These are phyloP conservation scores for Cancer borealis DNA, from an alignment of 2,888 invertebrate species.

Conservation along the genomic window DNA sequence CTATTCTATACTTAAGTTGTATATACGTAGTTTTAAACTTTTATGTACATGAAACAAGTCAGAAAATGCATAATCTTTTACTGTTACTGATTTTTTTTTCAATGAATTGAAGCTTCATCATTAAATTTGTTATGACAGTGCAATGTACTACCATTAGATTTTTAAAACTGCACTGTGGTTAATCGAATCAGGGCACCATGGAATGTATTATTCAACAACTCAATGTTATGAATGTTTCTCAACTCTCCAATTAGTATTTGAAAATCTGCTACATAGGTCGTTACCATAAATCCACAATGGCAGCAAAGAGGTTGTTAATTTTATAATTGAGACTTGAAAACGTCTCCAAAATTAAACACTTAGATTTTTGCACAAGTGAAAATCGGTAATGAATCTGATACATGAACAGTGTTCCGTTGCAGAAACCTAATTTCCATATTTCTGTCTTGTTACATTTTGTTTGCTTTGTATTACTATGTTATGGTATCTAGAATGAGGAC, in stretches of 20 bases:
- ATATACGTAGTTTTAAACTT: conserved; percentile 47
- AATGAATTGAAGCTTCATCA: not conserved
- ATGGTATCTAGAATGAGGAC: conserved; percentile 44
- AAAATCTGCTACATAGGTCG: not conserved
- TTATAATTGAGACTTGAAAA: not conserved
- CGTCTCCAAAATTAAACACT: not conserved
- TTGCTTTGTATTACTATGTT: not conserved
- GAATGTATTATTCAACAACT: not conserved
- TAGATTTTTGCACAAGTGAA: not conserved
- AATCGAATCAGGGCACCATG: not conserved
- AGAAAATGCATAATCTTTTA: not conserved
- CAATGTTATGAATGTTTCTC: not conserved
- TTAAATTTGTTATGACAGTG: not conserved
- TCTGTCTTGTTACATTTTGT: conserved; percentile 8
- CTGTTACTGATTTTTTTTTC: not conserved
- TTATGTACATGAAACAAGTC: conserved; percentile 32
- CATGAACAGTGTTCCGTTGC: not conserved
- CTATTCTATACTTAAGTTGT: conserved; percentile 36
- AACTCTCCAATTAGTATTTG: not conserved
- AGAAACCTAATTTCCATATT: not conserved
- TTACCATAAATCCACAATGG: not conserved
- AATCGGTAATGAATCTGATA: not conserved
- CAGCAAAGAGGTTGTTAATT: not conserved
- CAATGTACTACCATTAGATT: not conserved
- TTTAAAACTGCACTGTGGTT: not conserved